A percentile compares a stretch with the other conserved stretches of the same genome.
These are phyloP conservation scores for Candoia aspera DNA, from an alignment of 2,113 vertebrate genomes.

Conservation along the genomic window DNA sequence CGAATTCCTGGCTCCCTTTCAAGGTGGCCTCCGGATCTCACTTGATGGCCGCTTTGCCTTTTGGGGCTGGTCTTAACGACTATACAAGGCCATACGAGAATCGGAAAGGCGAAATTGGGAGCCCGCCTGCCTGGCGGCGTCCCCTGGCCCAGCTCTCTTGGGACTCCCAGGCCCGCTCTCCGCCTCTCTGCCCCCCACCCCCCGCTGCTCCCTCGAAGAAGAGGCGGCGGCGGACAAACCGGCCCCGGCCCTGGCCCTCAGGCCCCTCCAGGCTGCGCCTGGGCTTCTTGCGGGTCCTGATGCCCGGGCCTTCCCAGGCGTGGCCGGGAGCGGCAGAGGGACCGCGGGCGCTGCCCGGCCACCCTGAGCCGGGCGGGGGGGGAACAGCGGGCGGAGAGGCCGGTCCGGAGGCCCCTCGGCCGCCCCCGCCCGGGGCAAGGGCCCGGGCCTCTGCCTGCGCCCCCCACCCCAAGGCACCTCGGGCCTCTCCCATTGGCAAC, in stretches of 20 bases:
- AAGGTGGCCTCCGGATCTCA: background rate
- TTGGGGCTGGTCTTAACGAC: fast-evolving
- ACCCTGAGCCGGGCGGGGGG: too few relatives aligned
- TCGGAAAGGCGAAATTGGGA: background rate
- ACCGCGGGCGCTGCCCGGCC: too few relatives aligned
- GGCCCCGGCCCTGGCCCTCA: background rate
- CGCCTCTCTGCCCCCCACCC: background rate
- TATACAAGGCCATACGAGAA: background rate
- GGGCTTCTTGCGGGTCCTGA: background rate
- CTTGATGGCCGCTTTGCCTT: background rate
- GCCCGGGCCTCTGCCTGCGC: background rate
- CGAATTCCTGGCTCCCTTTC: too few relatives aligned
- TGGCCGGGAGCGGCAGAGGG: background rate
- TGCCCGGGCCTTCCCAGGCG: background rate
- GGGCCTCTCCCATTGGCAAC: conserved; percentile 45
- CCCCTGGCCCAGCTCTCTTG: too few relatives aligned
- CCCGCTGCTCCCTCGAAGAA: background rate
- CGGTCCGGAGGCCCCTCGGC: background rate
- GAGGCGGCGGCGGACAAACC: background rate
- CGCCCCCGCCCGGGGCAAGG: background rate
- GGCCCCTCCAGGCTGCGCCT: background rate
- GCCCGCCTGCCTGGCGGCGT: too few relatives aligned
- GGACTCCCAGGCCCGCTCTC: too few relatives aligned
- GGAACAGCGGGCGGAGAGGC: too few relatives aligned
- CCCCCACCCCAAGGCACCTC: background rate